Percentiles rank a stretch among this genome's conserved stretches.
phyloP scores from a whole-genome alignment of 64 coral and sea anemone species.

The Catalaphyllia jardinei region DNA sequence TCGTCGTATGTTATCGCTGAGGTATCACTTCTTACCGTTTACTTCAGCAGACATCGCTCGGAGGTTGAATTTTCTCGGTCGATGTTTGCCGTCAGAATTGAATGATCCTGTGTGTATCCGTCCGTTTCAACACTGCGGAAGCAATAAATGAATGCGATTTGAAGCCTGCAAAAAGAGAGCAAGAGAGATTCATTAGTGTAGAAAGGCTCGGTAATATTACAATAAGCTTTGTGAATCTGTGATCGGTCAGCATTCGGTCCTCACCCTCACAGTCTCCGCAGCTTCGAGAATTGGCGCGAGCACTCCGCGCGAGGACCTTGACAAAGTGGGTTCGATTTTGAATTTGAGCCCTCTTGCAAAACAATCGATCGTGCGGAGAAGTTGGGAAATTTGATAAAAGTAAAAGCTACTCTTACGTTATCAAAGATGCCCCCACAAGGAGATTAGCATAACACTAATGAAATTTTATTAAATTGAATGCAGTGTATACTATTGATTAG shows the following conservation, averaged over 20 bases:
- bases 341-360: conserved; percentile 50
- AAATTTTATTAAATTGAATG: conserved; percentile 99
- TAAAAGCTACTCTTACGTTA: conserved; percentile 71
- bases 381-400: conserved; percentile 60
- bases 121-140: not conserved
- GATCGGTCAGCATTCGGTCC: not conserved
- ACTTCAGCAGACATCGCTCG: conserved; percentile 35
- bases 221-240: not conserved
- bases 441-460: conserved; percentile 97
- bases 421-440: conserved; percentile 70
- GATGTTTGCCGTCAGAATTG: not conserved
- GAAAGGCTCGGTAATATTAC: conserved; percentile 21
- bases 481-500: conserved; percentile 94
- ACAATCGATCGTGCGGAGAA: conserved; percentile 52
- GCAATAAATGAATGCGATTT: conserved; percentile 21
- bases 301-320: not conserved
- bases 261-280: not conserved
- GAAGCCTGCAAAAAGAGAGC: conserved; percentile 27
- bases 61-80: not conserved
- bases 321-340: not conserved
- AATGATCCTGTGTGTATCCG: conserved; percentile 1
- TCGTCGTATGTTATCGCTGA: not conserved
- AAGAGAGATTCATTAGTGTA: conserved; percentile 40
- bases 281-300: not conserved
- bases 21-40: conserved; percentile 22